Conservation (phyloP, 2,888 invertebrate species). For the Lepidonotus clava region DNA sequence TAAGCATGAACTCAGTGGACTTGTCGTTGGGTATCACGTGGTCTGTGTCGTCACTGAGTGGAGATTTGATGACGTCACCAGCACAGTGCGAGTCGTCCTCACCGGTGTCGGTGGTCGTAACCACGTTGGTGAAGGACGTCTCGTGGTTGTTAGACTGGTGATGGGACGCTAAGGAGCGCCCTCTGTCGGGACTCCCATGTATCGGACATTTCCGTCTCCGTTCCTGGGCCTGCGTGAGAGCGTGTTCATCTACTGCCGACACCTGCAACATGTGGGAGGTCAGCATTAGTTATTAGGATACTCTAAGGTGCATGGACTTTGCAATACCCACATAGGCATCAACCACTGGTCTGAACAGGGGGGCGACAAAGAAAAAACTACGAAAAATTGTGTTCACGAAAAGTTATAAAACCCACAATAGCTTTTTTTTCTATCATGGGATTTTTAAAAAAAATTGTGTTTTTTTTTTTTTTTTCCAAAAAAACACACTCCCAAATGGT, state of each 20-base stretch:
- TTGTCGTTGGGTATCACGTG: conserved; percentile 86
- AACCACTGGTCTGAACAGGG: too few relatives aligned
- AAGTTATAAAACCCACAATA: too few relatives aligned
- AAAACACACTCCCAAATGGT: too few relatives aligned
- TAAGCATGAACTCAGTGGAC: conserved; percentile 93
- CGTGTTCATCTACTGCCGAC: conserved; percentile 23
- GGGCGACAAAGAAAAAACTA: too few relatives aligned
- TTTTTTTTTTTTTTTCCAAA: too few relatives aligned
- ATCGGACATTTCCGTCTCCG: conserved; percentile 55
- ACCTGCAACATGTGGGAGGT: too few relatives aligned
- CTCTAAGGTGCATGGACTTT: too few relatives aligned
- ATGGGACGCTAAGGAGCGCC: not conserved
- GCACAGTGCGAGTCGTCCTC: not conserved
- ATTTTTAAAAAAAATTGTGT: too few relatives aligned
- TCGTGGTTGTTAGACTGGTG: conserved; percentile 60
- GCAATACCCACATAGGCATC: too few relatives aligned
- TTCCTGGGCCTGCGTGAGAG: conserved; percentile 53
- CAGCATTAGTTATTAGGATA: too few relatives aligned
- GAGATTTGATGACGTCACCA: conserved; percentile 31
- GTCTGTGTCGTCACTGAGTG: conserved; percentile 64
- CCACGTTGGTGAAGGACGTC: conserved; percentile 74
- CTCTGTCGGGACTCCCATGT: conserved; percentile 9
- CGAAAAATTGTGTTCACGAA: too few relatives aligned
- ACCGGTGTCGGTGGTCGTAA: conserved; percentile 71
- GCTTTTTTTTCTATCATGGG: too few relatives aligned